Evolutionary conservation across 2,113 vertebrate species (phyloP), one percentile per base, ranked within the genome.

Genomic region (Poicephalus meyeri): DNA sequence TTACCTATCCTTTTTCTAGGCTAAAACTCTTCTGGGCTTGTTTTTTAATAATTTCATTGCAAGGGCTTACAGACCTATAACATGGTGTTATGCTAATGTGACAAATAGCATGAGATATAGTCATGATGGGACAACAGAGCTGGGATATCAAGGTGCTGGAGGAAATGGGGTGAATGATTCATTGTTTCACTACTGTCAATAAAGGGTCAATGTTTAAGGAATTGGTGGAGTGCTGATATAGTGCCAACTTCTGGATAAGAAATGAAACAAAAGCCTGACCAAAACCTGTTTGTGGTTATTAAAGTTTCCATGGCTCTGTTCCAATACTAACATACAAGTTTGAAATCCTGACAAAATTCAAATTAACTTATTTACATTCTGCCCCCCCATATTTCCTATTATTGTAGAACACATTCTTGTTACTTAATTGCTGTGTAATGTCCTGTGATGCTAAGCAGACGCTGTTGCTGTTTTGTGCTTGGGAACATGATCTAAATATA

Each of bases 261-360:
- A 93, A 80, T 60, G 86, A 91, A 92, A 95, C 92, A 97, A 97
- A 97, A 96, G 94, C 52, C 47, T 53, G 89, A 93, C 4, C 37
- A 73, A 89, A 94, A 86, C 71, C 33, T 33, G 86, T 71, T 95
- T 81, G 80, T 94, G 65, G 93, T 86, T 86, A 86, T 94, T 97
- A 85, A 96, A 92, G 77, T 96, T 96, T 93, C 95, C 93, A 79
- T 94, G 93, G 93, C 88, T 49, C 39, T 88, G 5, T 29, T 96
- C 95, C 95, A 96, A 64, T 49, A 88, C 76, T 84, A 95, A 96
- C 89, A 96, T 28, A 55, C 46, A 66, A 80, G 81, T 95, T 68
- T 91, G 92, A 96, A 96, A 94, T 81, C 80, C 92, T 91, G 93
- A 91, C 88, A 96, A 95, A 96, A 96, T 94, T 95, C 33, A 86